Evolutionary conservation across 2,888 invertebrate genomes (phyloP), one percentile per base, ranked within the genome.

Genomic region (Ptychoptera albimana): DNA sequence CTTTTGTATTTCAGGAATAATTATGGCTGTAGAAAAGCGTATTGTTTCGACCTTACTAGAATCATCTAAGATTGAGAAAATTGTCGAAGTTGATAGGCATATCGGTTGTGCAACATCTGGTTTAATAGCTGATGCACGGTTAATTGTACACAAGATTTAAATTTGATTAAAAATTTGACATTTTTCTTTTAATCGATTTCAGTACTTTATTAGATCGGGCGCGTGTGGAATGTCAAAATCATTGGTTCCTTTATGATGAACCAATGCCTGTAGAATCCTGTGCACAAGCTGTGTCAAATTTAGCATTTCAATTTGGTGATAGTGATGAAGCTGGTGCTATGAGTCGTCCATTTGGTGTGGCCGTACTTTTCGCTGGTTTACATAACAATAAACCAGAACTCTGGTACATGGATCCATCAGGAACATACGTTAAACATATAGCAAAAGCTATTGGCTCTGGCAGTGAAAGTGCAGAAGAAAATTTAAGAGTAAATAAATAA

Each of bases 371-470:
- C 71, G 98, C 96, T 53, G 87, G 84, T 61, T 54, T 61, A 56
- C 97, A 98, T 62, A 84, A 86, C 56, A 87, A 87, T 57, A 92
- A 94, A 1, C 92, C 97, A 1, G 91, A 91, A 57, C 63, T 97
- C 48, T 97, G 82, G 72, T 97, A 98, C 63, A 92, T 99, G 88
- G 98, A 99, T 64, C 98, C 97, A 8, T 96, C 94, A 36, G 96
- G 96, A 29, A 99, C 98, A 1, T 98, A 92, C 66, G 92, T 97
- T 48, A 86, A 92, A 60, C 98, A 92, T 66, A 87, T 93, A 57
- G 98, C 98, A 31, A 99, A 98, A 68, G 96, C 98, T 2, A 99
- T 99, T 54, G 98, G 98, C 1, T 97, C 98, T 0, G 98, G 97
- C 32, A 93, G 93, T 53, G 98, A 99, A 68, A 98, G 97, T 0